Conservation (phyloP, 2,888 invertebrate genomes). For the Toxonevra muliebris region DNA sequence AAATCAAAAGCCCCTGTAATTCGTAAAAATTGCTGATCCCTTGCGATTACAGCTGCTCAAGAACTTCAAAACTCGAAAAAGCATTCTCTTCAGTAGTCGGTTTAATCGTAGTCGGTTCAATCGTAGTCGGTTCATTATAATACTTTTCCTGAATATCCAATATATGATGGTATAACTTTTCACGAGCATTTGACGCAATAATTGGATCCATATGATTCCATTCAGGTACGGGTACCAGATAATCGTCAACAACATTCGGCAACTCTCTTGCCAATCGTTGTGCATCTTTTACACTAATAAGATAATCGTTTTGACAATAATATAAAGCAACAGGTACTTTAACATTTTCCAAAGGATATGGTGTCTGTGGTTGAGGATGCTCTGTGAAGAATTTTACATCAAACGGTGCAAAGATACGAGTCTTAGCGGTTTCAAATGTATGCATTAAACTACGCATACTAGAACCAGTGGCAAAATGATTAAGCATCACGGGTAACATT, state of each 20-base stretch:
- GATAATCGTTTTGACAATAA: slow-evolving; percentile 61
- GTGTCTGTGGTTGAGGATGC: neutral
- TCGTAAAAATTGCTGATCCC: too few species aligned
- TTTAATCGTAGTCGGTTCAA: too few species aligned
- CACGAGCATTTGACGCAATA: slow-evolving; percentile 46
- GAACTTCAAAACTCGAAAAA: too few species aligned
- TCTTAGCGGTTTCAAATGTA: neutral
- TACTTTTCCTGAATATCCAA: slow-evolving; percentile 41
- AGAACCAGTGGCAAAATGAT: neutral
- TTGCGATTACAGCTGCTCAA: too few species aligned
- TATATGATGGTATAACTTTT: slow-evolving; percentile 46
- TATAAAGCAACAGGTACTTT: slow-evolving; percentile 67
- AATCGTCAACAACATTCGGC: slow-evolving; percentile 34
- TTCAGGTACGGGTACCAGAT: slow-evolving; percentile 43
- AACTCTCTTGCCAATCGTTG: slow-evolving; percentile 53
- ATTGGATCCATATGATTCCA: slow-evolving; percentile 54
- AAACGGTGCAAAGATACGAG: neutral
- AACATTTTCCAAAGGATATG: slow-evolving; percentile 64
- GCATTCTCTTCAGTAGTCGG: too few species aligned
- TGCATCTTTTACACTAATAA: slow-evolving; percentile 35
- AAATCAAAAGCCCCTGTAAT: too few species aligned
- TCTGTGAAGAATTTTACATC: neutral
- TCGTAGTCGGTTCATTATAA: slow-evolving; percentile 26
- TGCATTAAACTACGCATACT: neutral
- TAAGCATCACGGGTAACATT: too few species aligned